These are phyloP conservation scores for Aleiodes alternator DNA, from an alignment of 2,888 invertebrate genomes.

Conservation along the genomic window DNA sequence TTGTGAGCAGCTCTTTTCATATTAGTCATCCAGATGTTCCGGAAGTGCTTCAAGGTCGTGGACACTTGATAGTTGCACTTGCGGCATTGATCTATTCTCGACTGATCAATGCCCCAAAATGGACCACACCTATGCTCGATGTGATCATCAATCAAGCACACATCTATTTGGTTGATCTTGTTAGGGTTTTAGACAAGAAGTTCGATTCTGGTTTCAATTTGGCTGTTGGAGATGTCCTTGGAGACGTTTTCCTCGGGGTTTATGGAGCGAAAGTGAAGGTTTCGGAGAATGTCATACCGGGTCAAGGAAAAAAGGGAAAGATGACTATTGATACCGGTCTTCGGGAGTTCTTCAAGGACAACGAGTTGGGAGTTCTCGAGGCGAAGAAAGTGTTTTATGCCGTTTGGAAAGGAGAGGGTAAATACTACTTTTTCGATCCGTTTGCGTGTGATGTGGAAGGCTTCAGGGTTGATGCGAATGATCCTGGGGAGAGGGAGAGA, in stretches of 20 bases:
- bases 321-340: conserved; percentile 61
- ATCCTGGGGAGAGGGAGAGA: conserved; percentile 52
- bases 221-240: conserved; percentile 63
- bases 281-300: conserved; percentile 65
- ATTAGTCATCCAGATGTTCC: conserved; percentile 63
- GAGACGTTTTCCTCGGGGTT: conserved; percentile 69
- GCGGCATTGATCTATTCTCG: conserved; percentile 67
- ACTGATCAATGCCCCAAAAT: conserved; percentile 66
- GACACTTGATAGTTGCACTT: conserved; percentile 66
- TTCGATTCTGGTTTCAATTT: conserved; percentile 64
- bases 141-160: conserved; percentile 71
- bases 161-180: conserved; percentile 69
- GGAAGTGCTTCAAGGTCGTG: conserved; percentile 61
- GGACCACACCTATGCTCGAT: conserved; percentile 68
- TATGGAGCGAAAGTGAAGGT: conserved; percentile 70
- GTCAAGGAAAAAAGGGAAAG: conserved; percentile 60
- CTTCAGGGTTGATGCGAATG: conserved; percentile 61
- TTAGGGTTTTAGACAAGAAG: conserved; percentile 64
- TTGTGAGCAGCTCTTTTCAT: conserved; percentile 68
- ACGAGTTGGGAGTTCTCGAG: conserved; percentile 65
- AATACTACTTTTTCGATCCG: conserved; percentile 70
- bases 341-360: conserved; percentile 62
- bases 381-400: conserved; percentile 67
- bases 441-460: conserved; percentile 70
- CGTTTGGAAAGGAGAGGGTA: conserved; percentile 68